These are phyloP conservation scores for Cynopterus brachyotis DNA, from an alignment of 2,113 vertebrate species.

Conservation along the genomic window DNA sequence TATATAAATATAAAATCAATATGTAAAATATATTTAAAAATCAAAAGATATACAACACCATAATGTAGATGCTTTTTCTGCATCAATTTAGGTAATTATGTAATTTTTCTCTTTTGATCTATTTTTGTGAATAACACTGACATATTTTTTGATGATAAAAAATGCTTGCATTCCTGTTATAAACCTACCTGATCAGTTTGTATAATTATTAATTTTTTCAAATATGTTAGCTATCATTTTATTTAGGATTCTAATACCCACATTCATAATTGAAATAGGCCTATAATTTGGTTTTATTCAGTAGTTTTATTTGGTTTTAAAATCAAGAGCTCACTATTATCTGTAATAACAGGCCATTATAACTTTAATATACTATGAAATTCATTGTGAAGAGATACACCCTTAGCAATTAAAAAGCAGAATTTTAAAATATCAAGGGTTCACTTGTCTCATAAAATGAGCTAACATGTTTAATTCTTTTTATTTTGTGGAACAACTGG, in stretches of 20 bases:
- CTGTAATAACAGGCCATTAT: not conserved
- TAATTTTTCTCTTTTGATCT: not conserved
- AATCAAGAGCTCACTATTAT: not conserved
- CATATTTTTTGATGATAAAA: not conserved
- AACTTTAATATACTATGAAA: constrained; percentile 22
- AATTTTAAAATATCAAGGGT: not conserved
- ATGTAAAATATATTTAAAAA: not conserved
- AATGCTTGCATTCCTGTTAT: not conserved
- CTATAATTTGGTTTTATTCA: not conserved
- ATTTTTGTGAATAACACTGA: not conserved
- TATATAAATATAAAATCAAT: not conserved
- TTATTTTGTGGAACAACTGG: not conserved
- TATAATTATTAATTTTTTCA: not conserved
- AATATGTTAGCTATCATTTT: not conserved
- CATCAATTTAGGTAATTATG: not conserved
- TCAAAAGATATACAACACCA: not conserved
- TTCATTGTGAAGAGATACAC: not conserved
- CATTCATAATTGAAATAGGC: not conserved
- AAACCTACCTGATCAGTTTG: not conserved
- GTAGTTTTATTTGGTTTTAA: not conserved
- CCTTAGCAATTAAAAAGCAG: not conserved
- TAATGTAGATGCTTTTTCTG: not conserved
- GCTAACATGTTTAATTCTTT: not conserved
- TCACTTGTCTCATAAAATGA: not conserved
- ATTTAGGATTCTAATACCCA: not conserved